Conservation (phyloP, 2,888 invertebrate genomes). For the Eupeodes luniger region DNA sequence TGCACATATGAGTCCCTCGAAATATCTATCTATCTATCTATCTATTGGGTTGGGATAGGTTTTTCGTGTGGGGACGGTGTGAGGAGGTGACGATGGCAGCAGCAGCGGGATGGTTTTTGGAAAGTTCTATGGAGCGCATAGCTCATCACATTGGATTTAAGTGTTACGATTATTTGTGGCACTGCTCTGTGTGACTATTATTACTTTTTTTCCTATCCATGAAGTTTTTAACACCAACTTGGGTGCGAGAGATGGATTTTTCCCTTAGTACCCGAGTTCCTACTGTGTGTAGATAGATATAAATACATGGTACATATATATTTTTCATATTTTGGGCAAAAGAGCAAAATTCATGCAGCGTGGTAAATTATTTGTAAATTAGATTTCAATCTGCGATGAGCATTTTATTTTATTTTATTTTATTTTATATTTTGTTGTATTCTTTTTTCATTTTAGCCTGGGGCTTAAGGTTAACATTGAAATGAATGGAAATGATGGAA, state of each 20-base stretch:
- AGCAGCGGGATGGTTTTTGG: neutral
- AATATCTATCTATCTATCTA: conserved; percentile 1
- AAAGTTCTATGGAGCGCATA: conserved; percentile 53
- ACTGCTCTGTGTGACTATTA: conserved; percentile 28
- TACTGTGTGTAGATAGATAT: no score
- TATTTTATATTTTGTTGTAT: neutral
- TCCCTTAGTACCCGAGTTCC: neutral
- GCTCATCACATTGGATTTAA: conserved; percentile 74
- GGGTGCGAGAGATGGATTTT: conserved; percentile 8
- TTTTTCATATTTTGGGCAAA: conserved; percentile 6
- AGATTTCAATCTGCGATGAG: conserved; percentile 56
- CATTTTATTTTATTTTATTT: conserved; percentile 9
- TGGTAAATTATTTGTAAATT: conserved; percentile 65
- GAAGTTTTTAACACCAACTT: conserved; percentile 39
- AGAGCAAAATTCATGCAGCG: conserved; percentile 33
- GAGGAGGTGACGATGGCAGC: neutral
- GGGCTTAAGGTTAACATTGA: neutral
- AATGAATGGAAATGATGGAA: neutral
- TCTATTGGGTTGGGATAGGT: neutral
- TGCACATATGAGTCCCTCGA: conserved; percentile 40
- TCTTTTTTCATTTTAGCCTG: neutral
- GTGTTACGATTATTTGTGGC: conserved; percentile 67
- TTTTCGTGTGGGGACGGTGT: neutral
- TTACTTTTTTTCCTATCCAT: conserved; percentile 23
- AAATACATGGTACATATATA: neutral